Evolutionary conservation across 1,140 invertebrate species (phyloP).

Genomic region (Zophobas morio): DNA sequence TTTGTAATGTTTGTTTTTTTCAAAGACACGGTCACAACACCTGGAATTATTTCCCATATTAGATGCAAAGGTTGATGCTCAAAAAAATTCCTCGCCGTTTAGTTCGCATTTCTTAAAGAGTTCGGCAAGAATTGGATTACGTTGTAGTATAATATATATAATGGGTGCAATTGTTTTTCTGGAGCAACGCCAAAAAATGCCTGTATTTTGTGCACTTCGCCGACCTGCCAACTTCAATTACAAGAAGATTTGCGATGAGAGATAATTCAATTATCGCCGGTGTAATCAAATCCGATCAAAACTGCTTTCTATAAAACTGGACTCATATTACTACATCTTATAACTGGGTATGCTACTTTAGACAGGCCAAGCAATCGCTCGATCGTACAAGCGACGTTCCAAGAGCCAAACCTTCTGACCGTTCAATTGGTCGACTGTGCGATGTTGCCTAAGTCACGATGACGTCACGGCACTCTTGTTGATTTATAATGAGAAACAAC

Average conservation of each 20-base stretch:
- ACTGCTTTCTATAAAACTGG: constrained; percentile 49
- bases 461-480: constrained; percentile 63
- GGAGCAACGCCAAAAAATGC: neutral
- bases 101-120: too few species aligned
- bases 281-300: constrained; percentile 38
- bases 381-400: neutral
- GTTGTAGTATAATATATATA: neutral
- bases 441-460: constrained; percentile 56
- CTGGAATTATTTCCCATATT: too few species aligned
- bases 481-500: constrained; percentile 66
- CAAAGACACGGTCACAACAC: too few species aligned
- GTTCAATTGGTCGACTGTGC: constrained; percentile 48
- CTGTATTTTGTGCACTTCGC: neutral
- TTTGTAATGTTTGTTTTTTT: too few species aligned
- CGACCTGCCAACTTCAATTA: neutral
- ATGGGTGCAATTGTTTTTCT: constrained; percentile 2
- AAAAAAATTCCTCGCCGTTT: too few species aligned
- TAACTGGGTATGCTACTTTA: constrained; percentile 51
- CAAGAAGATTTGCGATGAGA: constrained; percentile 6
- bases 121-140: too few species aligned
- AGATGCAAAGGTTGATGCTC: too few species aligned
- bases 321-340: constrained; percentile 50
- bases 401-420: constrained; percentile 30
- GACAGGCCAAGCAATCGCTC: constrained; percentile 30
- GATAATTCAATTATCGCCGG: constrained; percentile 34